Evolutionary conservation across 2,888 invertebrate genomes (phyloP), one percentile per base, ranked within the genome.

Genomic region (Euplexia lucipara): DNA sequence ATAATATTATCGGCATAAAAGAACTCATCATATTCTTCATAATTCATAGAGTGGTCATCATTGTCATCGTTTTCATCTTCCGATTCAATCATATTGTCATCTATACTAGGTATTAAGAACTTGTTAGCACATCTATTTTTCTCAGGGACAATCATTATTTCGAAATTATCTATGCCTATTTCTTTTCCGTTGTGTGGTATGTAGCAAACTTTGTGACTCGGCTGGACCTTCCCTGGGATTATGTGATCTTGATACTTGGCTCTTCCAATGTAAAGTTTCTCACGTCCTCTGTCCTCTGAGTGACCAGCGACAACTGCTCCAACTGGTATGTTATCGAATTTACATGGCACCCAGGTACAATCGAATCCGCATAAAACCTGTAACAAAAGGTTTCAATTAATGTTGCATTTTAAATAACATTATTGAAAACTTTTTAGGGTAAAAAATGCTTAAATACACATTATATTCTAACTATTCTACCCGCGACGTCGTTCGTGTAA

Each of bases 141-240:
- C 2, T 85, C 76, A 3, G 86, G 84, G 6, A 82, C 66, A 6
- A 88, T 82, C 45, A 92, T 71, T 62, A 92, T 87, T 74, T 92
- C 91, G 74, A 81, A 92, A 12, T 70, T 66, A 1, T 77, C 70
- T 10, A 79, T 67, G 4, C 76, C 78, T 6, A 89, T 49, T 79
- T 92, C 92, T 64, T 75, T 83, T 1, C 80, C 84, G 3, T 84
- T 68, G 57, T 81, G 98, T 45, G 98, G 92, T n/a, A 98, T 89
- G 83, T 98, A 98, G 76, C 97, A 96, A 0, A 96, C 96, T 45
- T 96, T 96, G 84, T 98, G 98, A 20, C 97, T 96, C 1, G 88
- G 85, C 60, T 92, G 92, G 14, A 98, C 90, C 92, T 98, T 98
- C n/a, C 98, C 98, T 44, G 98, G 97, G 81, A 98, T 96, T 6